These are phyloP conservation scores for Scopus umbretta DNA, from an alignment of 2,113 vertebrate species.

Conservation along the genomic window DNA sequence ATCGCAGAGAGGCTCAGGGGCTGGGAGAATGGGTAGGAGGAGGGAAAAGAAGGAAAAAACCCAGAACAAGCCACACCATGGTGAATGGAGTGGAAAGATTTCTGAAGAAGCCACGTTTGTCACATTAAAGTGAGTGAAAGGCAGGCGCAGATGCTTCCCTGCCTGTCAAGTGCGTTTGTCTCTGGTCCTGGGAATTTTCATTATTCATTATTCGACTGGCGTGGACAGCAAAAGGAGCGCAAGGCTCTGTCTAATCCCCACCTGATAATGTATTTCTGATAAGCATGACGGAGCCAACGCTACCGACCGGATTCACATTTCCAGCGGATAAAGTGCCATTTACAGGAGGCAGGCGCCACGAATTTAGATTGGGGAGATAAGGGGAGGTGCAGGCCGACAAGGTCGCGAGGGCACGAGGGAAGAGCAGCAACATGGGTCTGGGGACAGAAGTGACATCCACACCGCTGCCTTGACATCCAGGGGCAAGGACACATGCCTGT, in stretches of 20 bases:
- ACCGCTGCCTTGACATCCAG: background rate
- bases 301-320: conserved; percentile 56
- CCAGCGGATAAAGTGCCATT: conserved; percentile 59
- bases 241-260: conserved; percentile 68
- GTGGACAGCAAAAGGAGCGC: conserved; percentile 12
- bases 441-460: background rate
- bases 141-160: background rate
- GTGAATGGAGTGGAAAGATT: conserved; percentile 50
- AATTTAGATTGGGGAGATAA: conserved; percentile 35
- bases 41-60: no score
- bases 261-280: conserved; percentile 76
- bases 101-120: conserved; percentile 1
- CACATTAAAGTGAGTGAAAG: conserved; percentile 59
- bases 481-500: background rate
- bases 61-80: fast-evolving
- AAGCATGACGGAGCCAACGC: conserved; percentile 64
- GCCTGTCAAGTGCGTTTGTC: conserved; percentile 68
- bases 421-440: background rate
- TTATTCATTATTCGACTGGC: conserved; percentile 66
- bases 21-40: background rate
- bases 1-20: background rate
- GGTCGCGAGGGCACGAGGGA: background rate
- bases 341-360: background rate
- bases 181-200: conserved; percentile 65
- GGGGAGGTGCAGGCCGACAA: background rate